Percentiles rank a stretch among this genome's conserved stretches.
These are phyloP conservation scores for Luehdorfia chinensis DNA, from an alignment of 1,140 invertebrate genomes.

Conservation along the genomic window DNA sequence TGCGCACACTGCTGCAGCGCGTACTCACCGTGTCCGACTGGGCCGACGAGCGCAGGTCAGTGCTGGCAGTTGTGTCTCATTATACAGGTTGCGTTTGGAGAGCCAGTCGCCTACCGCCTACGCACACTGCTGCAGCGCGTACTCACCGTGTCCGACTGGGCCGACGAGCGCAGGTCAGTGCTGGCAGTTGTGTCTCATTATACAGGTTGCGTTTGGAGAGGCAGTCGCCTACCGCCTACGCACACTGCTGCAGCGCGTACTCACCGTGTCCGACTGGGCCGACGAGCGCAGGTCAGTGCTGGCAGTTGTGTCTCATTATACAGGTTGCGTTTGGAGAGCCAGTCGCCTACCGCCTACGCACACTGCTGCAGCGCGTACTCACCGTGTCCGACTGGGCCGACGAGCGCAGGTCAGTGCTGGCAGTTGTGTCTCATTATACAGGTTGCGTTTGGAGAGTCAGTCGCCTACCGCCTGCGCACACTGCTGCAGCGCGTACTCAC, in stretches of 20 bases:
- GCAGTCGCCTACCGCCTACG: slow-evolving; percentile 93
- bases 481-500: slow-evolving; percentile 90
- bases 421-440: too few relatives aligned
- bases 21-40: slow-evolving; percentile 90
- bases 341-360: slow-evolving; percentile 93
- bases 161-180: slow-evolving; percentile 83
- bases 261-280: slow-evolving; percentile 90
- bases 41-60: slow-evolving; percentile 84
- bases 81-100: too few relatives aligned
- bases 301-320: too few relatives aligned
- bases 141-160: slow-evolving; percentile 90
- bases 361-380: slow-evolving; percentile 88
- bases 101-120: slow-evolving; percentile 93
- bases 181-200: too few relatives aligned
- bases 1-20: slow-evolving; percentile 88
- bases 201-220: too few relatives aligned
- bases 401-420: slow-evolving; percentile 83
- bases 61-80: too few relatives aligned
- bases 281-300: slow-evolving; percentile 83
- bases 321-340: too few relatives aligned
- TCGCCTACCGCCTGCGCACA: slow-evolving; percentile 93
- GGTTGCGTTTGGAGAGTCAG: too few relatives aligned
- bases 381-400: slow-evolving; percentile 89
- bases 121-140: slow-evolving; percentile 89
- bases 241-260: slow-evolving; percentile 87